Evolutionary conservation across 2,113 vertebrate species (phyloP).

Genomic region (Pterocles gutturalis): DNA sequence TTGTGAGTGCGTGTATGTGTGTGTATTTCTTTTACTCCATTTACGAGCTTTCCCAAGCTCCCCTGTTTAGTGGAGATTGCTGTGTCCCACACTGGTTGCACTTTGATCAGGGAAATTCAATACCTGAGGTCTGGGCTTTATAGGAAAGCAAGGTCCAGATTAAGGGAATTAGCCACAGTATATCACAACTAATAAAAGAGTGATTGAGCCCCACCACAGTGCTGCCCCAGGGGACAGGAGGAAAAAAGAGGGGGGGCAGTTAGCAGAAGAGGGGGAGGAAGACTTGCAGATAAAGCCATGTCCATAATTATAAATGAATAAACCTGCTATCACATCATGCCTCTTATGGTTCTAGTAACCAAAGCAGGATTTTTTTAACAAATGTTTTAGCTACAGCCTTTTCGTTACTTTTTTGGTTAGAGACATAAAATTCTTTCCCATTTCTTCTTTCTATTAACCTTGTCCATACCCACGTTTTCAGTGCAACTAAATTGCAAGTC

Average conservation of each 20-base stretch:
- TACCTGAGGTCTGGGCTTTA: conserved; percentile 81
- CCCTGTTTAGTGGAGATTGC: conserved; percentile 72
- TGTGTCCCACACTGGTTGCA: conserved; percentile 64
- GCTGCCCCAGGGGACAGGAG: conserved; percentile 46
- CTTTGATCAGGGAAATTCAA: conserved; percentile 83
- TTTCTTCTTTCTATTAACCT: neutral
- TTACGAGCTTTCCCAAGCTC: conserved; percentile 74
- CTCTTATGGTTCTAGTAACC: neutral
- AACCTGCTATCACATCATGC: conserved; percentile 21
- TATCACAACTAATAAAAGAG: conserved; percentile 79
- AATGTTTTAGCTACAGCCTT: neutral
- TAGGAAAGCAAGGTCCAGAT: conserved; percentile 78
- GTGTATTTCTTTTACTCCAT: conserved; percentile 56
- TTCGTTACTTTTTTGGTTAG: neutral
- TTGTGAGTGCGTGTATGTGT: conserved; percentile 4
- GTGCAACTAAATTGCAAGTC: neutral
- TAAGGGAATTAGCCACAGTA: conserved; percentile 81
- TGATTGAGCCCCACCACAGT: conserved; percentile 75
- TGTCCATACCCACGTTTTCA: neutral
- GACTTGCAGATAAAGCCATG: conserved; percentile 2
- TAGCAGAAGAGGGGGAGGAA: neutral
- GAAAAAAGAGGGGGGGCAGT: neutral
- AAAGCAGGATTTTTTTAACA: neutral
- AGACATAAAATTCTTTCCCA: neutral
- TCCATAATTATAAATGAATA: conserved; percentile 33